Evolutionary conservation across 2,888 invertebrate genomes (phyloP).

Genomic region (Tromatobia lineatoria): DNA sequence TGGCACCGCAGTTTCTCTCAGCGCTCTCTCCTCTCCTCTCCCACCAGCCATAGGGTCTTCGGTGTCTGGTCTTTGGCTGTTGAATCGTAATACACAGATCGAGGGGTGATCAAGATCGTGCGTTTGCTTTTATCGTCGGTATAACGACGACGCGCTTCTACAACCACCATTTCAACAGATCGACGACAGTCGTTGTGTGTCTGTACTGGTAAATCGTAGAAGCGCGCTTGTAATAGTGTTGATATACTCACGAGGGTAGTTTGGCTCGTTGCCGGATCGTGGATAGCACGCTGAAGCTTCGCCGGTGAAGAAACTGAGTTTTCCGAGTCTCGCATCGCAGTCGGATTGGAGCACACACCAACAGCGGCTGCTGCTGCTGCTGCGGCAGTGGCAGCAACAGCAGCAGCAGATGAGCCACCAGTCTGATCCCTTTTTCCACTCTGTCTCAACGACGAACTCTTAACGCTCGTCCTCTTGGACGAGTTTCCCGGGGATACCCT

Average conservation of each 20-base stretch:
- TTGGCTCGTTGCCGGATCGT: conserved; percentile 88
- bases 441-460: conserved; percentile 64
- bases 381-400: background rate
- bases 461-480: conserved; percentile 87
- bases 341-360: conserved; percentile 37
- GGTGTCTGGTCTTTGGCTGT: conserved; percentile 92
- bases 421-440: conserved; percentile 63
- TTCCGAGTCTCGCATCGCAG: conserved; percentile 59
- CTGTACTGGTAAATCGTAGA: conserved; percentile 24
- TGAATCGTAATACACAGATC: conserved; percentile 76
- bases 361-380: background rate
- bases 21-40: conserved; percentile 65
- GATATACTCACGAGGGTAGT: conserved; percentile 91
- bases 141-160: conserved; percentile 50
- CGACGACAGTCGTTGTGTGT: conserved; percentile 13
- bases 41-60: conserved; percentile 91
- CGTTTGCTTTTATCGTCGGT: conserved; percentile 57
- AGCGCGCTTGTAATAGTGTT: conserved; percentile 8
- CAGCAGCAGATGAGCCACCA: background rate
- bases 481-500: conserved; percentile 91
- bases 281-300: conserved; percentile 51
- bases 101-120: conserved; percentile 63
- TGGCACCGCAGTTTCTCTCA: conserved; percentile 84
- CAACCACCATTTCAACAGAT: background rate
- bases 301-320: conserved; percentile 56